Conservation (phyloP, 2,113 vertebrate genomes). For the Cyprinodon variegatus region DNA sequence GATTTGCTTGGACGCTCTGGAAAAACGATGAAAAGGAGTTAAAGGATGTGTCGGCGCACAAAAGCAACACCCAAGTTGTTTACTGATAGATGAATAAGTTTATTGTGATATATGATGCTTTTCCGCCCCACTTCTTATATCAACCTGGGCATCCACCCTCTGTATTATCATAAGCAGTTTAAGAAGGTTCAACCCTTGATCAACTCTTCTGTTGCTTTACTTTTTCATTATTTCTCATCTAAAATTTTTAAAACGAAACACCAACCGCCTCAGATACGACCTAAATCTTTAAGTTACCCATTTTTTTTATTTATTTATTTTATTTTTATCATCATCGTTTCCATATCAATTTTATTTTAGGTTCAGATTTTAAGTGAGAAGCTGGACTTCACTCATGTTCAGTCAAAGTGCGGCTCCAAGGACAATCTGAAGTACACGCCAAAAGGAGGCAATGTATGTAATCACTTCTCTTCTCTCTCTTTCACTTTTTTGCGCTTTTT, state of each 20-base stretch:
- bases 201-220: not conserved
- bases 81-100: too few species aligned
- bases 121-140: not conserved
- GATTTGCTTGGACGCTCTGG: too few species aligned
- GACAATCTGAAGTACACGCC: constrained; percentile 74
- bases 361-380: constrained; percentile 69
- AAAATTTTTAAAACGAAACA: not conserved
- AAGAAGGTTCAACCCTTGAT: not conserved
- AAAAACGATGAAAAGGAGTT: too few species aligned
- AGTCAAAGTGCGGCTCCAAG: constrained; percentile 93
- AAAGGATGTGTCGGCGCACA: too few species aligned
- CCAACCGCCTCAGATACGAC: not conserved
- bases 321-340: constrained; percentile 9
- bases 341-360: constrained; percentile 59
- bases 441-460: constrained; percentile 76
- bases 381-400: constrained; percentile 77
- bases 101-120: too few species aligned
- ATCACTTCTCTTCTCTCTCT: not conserved
- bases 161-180: too few species aligned
- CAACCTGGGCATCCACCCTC: not conserved
- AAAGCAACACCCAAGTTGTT: too few species aligned
- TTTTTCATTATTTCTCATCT: not conserved
- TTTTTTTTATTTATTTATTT: constrained; percentile 18
- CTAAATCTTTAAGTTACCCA: not conserved
- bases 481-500: constrained; percentile 7